phyloP scores from a whole-genome alignment of 2,113 vertebrate species.

The Mastomys natalensis region DNA sequence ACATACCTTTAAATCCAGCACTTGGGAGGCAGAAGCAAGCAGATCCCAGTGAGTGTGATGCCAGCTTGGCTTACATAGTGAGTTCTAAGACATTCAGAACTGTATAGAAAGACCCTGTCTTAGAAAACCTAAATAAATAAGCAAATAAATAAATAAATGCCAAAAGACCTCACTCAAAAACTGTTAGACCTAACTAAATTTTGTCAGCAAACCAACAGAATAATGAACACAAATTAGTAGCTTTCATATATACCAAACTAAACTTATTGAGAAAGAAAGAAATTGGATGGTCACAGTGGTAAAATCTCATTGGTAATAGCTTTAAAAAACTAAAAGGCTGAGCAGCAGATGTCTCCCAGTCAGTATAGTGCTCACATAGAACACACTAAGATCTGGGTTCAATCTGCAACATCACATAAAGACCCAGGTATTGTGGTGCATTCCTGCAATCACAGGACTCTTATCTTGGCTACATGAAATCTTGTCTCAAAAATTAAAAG shows the following conservation, averaged over 20 bases:
- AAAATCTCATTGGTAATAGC: not conserved
- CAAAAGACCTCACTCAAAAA: not conserved
- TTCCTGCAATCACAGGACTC: not conserved
- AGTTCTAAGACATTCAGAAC: not conserved
- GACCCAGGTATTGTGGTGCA: not conserved
- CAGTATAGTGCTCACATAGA: not conserved
- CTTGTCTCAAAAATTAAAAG: not conserved
- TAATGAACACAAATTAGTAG: not conserved
- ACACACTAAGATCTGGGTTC: not conserved
- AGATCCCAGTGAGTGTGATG: not conserved
- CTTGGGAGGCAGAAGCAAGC: not conserved
- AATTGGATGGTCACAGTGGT: not conserved
- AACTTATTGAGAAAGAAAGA: not conserved
- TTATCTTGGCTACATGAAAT: not conserved
- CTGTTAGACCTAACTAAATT: not conserved
- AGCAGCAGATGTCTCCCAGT: not conserved
- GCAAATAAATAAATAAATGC: too few species aligned
- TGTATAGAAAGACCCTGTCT: not conserved
- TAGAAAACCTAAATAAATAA: not conserved
- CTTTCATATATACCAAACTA: not conserved
- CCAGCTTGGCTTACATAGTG: not conserved
- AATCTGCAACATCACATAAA: not conserved
- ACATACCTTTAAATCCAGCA: too few species aligned
- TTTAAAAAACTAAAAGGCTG: not conserved
- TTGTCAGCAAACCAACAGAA: not conserved